A percentile compares a stretch with the other conserved stretches of the same genome.
phyloP scores from a whole-genome alignment of 2,888 invertebrate species.

The Sclerodermus sp. region DNA sequence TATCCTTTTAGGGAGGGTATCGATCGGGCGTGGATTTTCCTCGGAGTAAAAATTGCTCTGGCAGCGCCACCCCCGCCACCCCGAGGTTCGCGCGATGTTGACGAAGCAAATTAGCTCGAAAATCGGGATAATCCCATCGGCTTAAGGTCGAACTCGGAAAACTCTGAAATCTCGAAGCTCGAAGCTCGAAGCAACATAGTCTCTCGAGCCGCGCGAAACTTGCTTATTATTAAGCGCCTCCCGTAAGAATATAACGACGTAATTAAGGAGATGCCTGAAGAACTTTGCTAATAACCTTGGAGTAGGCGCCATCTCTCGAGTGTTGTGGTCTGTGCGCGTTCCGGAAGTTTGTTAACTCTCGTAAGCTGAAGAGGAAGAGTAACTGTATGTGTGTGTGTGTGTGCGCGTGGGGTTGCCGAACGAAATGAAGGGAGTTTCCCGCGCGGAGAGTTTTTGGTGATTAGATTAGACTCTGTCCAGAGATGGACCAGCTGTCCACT shows the following conservation, averaged over 20 bases:
- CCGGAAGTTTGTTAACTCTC: conserved; percentile 53
- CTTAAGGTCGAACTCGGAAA: too few relatives aligned
- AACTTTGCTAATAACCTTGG: conserved; percentile 54
- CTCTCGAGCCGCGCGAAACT: conserved; percentile 9
- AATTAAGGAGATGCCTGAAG: conserved; percentile 53
- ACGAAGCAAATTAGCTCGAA: too few relatives aligned
- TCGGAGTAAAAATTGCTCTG: too few relatives aligned
- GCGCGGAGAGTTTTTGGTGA: conserved; percentile 47
- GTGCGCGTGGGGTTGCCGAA: conserved; percentile 27
- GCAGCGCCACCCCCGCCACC: too few relatives aligned
- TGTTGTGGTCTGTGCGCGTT: conserved; percentile 42
- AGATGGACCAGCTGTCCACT: conserved; percentile 44
- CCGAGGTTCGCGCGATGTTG: too few relatives aligned
- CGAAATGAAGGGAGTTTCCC: conserved; percentile 49
- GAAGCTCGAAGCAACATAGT: too few relatives aligned
- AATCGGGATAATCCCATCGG: too few relatives aligned
- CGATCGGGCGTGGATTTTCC: too few relatives aligned
- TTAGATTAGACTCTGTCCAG: conserved; percentile 44
- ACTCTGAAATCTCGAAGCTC: too few relatives aligned
- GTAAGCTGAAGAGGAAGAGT: conserved; percentile 33
- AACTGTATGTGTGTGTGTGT: conserved; percentile 24
- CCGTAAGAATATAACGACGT: conserved; percentile 31
- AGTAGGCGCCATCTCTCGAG: conserved; percentile 34
- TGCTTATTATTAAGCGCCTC: conserved; percentile 18
- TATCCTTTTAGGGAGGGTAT: too few relatives aligned